Evolutionary conservation across 1,140 invertebrate genomes (phyloP), one percentile per base, ranked within the genome.

Genomic region (Aradophagus sp.): DNA sequence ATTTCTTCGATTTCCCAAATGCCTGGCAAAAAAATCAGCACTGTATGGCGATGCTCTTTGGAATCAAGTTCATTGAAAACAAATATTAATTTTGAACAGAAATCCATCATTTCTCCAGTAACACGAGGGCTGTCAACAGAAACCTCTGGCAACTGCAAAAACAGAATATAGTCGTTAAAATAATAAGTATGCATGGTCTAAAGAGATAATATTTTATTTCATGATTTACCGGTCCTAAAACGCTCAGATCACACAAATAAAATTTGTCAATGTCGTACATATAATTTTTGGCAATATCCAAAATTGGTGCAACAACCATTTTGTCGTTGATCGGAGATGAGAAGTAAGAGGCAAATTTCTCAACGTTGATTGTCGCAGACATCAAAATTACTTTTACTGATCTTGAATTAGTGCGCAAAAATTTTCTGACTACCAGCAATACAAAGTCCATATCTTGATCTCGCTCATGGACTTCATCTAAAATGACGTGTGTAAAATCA

Each of bases 401-500:
- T 1, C 87, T 84, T 0, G 91, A 92, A 70, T 92, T 92, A 0
- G 89, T 90, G 29, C 88, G 88, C n/a, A 97, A 77, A 10, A 97
- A 83, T 42, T 93, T 94, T 52, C 92, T 90, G 0, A 99, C 88
- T 8, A 98, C 86, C 11, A 98, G 87, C 5, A 99, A 79, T 2
- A 98, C 84, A 80, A 99, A 97, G 89, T 92, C 97, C 88, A 96
- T 95, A 52, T 99, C 95, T 80, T 95, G 90, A 77, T 97, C 93
- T 13, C 96, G 87, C 81, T 98, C 96, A 79, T 98, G 96, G 2
- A 97, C 93, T 86, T 98, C 96, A 81, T 98, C 96, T 6, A 97
- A 89, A 61, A 95, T 89, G 14, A 95, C 85, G 76, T 95, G 93
- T 0, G 92, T 91, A 1, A 93, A 90, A 10, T 89, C 88, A n/a